Evolutionary conservation across 2,888 invertebrate species (phyloP), one percentile per base, ranked within the genome.

Genomic region (Archips xylosteana): DNA sequence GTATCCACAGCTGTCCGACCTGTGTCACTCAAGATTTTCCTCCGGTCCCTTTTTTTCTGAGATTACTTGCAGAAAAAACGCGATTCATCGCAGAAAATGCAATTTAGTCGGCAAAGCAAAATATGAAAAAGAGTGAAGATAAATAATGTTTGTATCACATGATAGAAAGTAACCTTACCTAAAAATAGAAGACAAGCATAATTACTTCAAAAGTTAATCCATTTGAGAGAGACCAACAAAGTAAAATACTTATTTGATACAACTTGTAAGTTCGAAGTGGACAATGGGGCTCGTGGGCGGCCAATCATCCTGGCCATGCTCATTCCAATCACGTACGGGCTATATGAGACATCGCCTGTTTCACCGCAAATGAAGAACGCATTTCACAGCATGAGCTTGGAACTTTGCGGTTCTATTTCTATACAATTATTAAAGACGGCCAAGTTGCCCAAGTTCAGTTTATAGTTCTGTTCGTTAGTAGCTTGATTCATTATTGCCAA

Each of bases 311-410:
- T 49, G 32, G 51, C 64, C 68, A n/a, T 67, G 59, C 73, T 75
- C 75, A 92, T 89, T 89, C 89, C 68, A 73, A 80, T 86, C 92
- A 92, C 92, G 91, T 89, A 82, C 82, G 77, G 79, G 76, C 85
- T 87, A 88, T 90, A 91, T 88, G 89, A 89, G 89, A 88, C 89
- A 85, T 85, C 81, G 85, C 82, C 82, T 81, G 85, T 83, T 82
- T 81, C 81, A 81, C 85, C 83, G 79, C 85, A 87, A 88, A 89
- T 89, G 87, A 88, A 89, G 83, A 86, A 84, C 79, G 79, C 79
- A 77, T 73, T 78, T 70, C 69, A 68, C 70, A 63, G 65, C 70
- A 65, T 15, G 60, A 68, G 54, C 47, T 68, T 23, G 47, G 62
- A 69, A 62, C 39, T 67, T 65, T 42, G 15, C 77, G 78, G 79